Conservation (phyloP, 2,888 invertebrate genomes). For the Nemotelus pantherinus region DNA sequence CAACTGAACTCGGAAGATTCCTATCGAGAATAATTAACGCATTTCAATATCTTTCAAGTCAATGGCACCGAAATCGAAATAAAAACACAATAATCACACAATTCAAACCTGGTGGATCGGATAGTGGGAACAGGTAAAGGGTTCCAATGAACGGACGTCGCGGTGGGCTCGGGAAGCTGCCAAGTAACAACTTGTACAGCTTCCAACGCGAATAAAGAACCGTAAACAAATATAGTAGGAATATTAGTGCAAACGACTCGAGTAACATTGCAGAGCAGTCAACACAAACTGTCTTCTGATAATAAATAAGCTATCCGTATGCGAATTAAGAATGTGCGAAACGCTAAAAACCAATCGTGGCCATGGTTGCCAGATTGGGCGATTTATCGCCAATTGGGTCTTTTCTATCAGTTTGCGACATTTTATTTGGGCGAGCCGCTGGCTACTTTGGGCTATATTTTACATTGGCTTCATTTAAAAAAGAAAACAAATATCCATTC, state of each 20-base stretch:
- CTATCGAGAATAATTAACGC: not conserved
- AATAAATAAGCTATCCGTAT: too few relatives aligned
- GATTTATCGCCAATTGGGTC: too few relatives aligned
- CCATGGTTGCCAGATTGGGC: too few relatives aligned
- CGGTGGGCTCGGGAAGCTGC: not conserved
- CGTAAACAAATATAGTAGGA: not conserved
- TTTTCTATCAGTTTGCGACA: too few relatives aligned
- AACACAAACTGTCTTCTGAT: too few relatives aligned
- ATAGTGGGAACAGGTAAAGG: not conserved
- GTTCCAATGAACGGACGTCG: not conserved
- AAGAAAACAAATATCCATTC: too few relatives aligned
- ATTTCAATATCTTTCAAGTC: not conserved
- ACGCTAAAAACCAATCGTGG: too few relatives aligned
- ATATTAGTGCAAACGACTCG: not conserved
- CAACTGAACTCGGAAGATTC: slow-evolving; percentile 1
- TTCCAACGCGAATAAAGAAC: not conserved
- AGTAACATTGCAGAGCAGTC: too few relatives aligned
- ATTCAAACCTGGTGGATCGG: slow-evolving; percentile 9
- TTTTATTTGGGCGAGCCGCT: too few relatives aligned
- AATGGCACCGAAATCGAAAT: not conserved
- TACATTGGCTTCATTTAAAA: too few relatives aligned
- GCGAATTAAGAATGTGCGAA: too few relatives aligned
- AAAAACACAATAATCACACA: not conserved
- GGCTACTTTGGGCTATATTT: too few relatives aligned
- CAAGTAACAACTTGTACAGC: not conserved